phyloP scores from a whole-genome alignment of 2,888 invertebrate genomes.

The Trypoxylon attenuatum region DNA sequence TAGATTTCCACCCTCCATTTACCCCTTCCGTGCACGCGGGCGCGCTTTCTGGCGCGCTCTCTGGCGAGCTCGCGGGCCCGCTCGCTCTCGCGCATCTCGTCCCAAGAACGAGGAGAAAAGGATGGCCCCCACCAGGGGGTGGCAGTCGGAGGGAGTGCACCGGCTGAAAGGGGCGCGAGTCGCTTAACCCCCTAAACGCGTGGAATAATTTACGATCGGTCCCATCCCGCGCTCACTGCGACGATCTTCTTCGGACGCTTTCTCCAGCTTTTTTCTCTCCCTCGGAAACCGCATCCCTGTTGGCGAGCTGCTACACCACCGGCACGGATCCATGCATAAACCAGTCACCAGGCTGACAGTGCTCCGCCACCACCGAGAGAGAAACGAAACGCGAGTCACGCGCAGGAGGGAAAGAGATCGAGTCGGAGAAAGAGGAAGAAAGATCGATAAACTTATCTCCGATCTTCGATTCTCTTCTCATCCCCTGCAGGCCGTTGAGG shows the following conservation, averaged over 20 bases:
- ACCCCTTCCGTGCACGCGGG: conserved; percentile 31
- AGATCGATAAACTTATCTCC: conserved; percentile 37
- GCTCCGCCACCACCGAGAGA: too few species aligned
- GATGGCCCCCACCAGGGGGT: conserved; percentile 15
- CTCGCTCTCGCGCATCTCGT: too few species aligned
- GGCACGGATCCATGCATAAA: conserved; percentile 14
- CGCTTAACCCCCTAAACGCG: conserved; percentile 60
- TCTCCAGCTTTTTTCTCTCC: conserved; percentile 22
- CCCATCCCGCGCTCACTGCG: conserved; percentile 45
- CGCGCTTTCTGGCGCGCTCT: background rate
- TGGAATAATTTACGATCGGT: conserved; percentile 64
- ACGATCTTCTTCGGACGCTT: conserved; percentile 41
- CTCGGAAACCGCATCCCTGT: conserved; percentile 18
- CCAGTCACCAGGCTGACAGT: background rate
- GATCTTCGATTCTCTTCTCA: conserved; percentile 30
- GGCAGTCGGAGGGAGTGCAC: conserved; percentile 23
- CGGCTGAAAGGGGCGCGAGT: conserved; percentile 57
- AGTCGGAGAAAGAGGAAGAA: too few species aligned
- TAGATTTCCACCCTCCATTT: conserved; percentile 56
- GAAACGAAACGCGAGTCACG: too few species aligned
- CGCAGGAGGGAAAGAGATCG: too few species aligned
- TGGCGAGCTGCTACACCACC: conserved; percentile 4
- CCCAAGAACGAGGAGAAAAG: conserved; percentile 10
- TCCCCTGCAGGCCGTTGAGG: too few species aligned
- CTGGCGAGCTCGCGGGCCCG: background rate